These are phyloP conservation scores for Myopa tessellatipennis DNA, from an alignment of 2,888 invertebrate genomes.

Conservation along the genomic window DNA sequence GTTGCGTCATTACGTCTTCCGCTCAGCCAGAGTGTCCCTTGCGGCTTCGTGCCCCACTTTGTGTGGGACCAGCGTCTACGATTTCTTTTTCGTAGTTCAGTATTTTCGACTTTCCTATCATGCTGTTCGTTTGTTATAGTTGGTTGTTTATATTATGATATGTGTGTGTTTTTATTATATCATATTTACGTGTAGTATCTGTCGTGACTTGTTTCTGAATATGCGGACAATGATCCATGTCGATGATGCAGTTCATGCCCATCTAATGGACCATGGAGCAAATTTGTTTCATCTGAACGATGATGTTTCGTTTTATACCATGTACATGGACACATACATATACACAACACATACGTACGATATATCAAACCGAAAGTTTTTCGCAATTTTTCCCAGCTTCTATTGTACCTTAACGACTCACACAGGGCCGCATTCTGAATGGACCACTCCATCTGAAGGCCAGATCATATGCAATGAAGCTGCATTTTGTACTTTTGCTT, in stretches of 20 bases:
- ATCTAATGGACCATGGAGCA: background rate
- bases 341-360: too few species aligned
- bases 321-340: too few species aligned
- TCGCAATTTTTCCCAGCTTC: too few species aligned
- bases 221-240: conserved; percentile 8
- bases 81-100: too few species aligned
- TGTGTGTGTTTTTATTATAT: conserved; percentile 34
- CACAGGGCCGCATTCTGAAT: too few species aligned
- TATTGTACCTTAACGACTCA: too few species aligned
- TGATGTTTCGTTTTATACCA: too few species aligned
- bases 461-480: too few species aligned
- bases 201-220: conserved; percentile 62
- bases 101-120: too few species aligned
- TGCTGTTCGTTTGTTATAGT: background rate
- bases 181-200: conserved; percentile 43
- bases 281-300: background rate
- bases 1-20: background rate
- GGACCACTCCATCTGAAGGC: too few species aligned
- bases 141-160: background rate
- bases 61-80: background rate
- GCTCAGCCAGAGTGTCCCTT: background rate
- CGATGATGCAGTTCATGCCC: background rate
- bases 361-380: too few species aligned
- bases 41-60: background rate
- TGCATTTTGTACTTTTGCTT: background rate